Base-by-base conservation (phyloP, 2,797 vertebrate genomes). In the Sebastes dallii region DNA sequence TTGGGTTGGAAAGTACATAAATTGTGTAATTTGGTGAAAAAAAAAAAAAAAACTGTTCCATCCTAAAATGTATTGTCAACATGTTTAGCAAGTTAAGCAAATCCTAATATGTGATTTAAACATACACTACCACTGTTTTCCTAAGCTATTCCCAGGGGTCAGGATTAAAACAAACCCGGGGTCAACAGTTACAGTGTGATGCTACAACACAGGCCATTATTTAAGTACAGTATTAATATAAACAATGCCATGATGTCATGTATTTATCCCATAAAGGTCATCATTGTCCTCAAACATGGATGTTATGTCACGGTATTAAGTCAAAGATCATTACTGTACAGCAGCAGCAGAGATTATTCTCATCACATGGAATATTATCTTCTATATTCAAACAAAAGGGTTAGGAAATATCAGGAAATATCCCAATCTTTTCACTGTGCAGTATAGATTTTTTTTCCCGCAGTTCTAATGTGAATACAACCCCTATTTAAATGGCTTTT, bases 211-310 rank as follows among this genome's bases (percentile, higher is more conserved):
- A 82, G 65, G 60, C 46, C 74, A 77, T 83, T 84, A 72, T 73
- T 77, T 10, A 72, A 74, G 66, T 55, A 65, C 32, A 75, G 30
- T 62, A 81, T 50, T 86, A 65, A 75, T 75, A 71, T 55, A 62
- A 77, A 75, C 67, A 12, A 84, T 76, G n/a, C 58, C 42, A 77
- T 66, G 9, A 77, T 85, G 59, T 59, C 42, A 56, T 34, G 30
- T 64, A 25, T 83, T 86, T 74, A 68, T 75, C 56, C 56, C 10
- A 52, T 32, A 54, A 82, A 88, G 83, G 87, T 73, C 68, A 76
- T 30, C 4, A 29, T 70, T 85, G 72, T 68, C 72, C 29, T 85
- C 34, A 64, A 52, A 72, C 42, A 16, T 64, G 30, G 24, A n/a
- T 27, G 3, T 42, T 42, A 68, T 42, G 77, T 80, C 68, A 70